Conservation (phyloP, 1,140 invertebrate species). For the Hesperophylax magnus region DNA sequence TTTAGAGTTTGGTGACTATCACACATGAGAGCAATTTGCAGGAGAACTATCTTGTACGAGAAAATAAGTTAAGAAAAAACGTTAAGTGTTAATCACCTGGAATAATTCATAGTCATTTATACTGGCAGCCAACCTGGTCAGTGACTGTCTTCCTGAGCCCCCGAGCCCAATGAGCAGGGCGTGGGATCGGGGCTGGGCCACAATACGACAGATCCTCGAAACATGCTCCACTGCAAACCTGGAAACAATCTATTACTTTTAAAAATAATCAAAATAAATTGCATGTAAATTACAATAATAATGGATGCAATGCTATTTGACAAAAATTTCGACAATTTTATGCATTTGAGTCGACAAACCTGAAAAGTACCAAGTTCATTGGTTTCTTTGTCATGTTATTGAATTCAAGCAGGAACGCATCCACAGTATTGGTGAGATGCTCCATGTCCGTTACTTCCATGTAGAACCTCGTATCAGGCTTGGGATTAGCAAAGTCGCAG, state of each 20-base stretch:
- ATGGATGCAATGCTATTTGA: not conserved
- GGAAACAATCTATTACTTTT: conserved; percentile 58
- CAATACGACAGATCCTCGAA: conserved; percentile 90
- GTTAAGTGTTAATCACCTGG: conserved; percentile 60
- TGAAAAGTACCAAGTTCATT: conserved; percentile 96
- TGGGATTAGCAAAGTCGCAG: conserved; percentile 96
- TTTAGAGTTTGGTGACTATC: no score
- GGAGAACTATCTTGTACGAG: no score
- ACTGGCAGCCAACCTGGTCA: conserved; percentile 90
- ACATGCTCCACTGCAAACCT: conserved; percentile 96
- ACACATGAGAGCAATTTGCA: no score
- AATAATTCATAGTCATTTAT: conserved; percentile 95
- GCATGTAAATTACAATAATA: not conserved
- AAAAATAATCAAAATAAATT: conserved; percentile 40
- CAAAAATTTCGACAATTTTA: no score
- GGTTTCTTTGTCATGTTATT: conserved; percentile 98
- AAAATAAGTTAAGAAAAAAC: no score
- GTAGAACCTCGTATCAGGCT: conserved; percentile 90
- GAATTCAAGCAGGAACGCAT: conserved; percentile 92
- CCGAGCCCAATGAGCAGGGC: conserved; percentile 90
- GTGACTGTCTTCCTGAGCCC: conserved; percentile 92
- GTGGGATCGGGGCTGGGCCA: conserved; percentile 92
- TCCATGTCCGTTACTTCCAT: conserved; percentile 90
- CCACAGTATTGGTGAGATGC: conserved; percentile 86
- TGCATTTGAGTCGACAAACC: conserved; percentile 65